Evolutionary conservation across 2,113 vertebrate genomes (phyloP), one percentile per base, ranked within the genome.

Genomic region (Pteronura brasiliensis): DNA sequence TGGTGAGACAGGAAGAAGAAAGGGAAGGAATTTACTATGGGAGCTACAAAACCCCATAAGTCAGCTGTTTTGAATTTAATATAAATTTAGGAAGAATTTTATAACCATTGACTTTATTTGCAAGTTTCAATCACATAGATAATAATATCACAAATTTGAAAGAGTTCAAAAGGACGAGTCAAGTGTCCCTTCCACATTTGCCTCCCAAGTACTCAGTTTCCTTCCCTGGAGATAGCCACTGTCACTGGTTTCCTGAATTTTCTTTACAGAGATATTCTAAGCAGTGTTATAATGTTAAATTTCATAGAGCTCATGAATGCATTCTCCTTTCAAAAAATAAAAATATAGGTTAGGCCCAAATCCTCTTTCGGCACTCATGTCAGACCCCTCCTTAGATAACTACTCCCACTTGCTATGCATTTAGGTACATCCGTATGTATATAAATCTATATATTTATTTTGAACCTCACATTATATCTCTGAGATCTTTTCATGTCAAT

Each of bases 21-120:
- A 76, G 10, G 42, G 42, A 95, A 94, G 90, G 72, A 67, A 83
- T 49, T 44, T 90, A 76, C 47, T 39, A 10, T 27, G 34, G 52
- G 90, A 88, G 36, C 39, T 57, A 88, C 71, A 79, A 87, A 94
- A 80, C 90, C 95, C 95, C 52, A 49, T 80, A 79, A 93, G 59
- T 77, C 76, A 49, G 49, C 61, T 92, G 52, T 81, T 89, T 71
- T 93, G 55, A 95, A 88, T 65, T 77, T 59, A 83, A 36, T 61
- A 85, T 25, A 71, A 84, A 93, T 25, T 93, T 77, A 96, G 94
- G 44, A 86, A 81, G 52, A 71, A 55, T 57, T 93, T 67, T 52
- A 36, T 88, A 87, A 80, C 17, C 21, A 12, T 12, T 61, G 90
- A 49, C 29, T 81, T 95, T 77, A 71, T 67, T 57, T 86, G 63